These are phyloP conservation scores for Rhea pennata DNA, from an alignment of 2,113 vertebrate species.

Conservation along the genomic window DNA sequence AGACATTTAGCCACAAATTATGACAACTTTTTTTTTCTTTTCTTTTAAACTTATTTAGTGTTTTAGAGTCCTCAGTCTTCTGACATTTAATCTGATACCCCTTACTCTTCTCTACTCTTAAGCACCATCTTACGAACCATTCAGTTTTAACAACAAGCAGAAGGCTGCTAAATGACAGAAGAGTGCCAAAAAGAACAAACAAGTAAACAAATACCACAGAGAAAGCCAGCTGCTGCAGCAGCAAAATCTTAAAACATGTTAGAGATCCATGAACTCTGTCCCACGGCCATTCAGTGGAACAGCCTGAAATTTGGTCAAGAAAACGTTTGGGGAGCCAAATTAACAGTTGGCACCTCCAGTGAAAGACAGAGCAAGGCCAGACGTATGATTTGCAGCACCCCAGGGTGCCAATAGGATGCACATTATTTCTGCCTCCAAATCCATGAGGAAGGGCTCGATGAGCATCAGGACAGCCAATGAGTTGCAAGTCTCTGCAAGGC, in stretches of 20 bases:
- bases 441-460: background rate
- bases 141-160: background rate
- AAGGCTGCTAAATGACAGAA: background rate
- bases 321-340: background rate
- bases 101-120: background rate
- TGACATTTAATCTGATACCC: background rate
- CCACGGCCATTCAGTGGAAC: background rate
- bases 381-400: background rate
- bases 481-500: background rate
- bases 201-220: background rate
- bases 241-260: conserved; percentile 1
- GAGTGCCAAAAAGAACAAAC: background rate
- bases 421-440: background rate
- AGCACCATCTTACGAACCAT: background rate
- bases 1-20: background rate
- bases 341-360: background rate
- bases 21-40: background rate
- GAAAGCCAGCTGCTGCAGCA: background rate
- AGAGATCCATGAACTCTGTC: background rate
- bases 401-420: background rate
- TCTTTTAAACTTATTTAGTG: background rate
- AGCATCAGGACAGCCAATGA: background rate
- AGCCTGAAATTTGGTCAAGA: background rate
- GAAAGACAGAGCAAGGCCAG: background rate
- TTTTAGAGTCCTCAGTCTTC: background rate